These are phyloP conservation scores for Apodemia hepburni DNA, from an alignment of 2,888 invertebrate species.

Conservation along the genomic window DNA sequence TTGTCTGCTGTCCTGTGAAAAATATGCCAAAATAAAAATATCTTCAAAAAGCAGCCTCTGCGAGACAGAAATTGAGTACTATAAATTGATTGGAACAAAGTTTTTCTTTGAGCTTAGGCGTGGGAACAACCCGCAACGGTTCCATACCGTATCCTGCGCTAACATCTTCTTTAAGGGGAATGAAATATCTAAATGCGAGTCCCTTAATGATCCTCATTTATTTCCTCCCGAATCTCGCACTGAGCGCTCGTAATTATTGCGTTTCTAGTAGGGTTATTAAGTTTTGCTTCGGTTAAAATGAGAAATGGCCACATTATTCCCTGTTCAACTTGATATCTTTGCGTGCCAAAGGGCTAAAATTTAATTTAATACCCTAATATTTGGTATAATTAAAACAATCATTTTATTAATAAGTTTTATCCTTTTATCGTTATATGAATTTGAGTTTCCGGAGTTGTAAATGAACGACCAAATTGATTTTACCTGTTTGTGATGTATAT, in stretches of 20 bases:
- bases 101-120: constrained; percentile 50
- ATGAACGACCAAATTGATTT: no score
- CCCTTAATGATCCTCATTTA: constrained; percentile 77
- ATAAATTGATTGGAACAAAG: background rate
- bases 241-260: constrained; percentile 75
- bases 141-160: constrained; percentile 47
- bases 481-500: no score
- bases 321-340: constrained; percentile 72
- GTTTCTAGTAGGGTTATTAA: constrained; percentile 76
- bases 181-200: constrained; percentile 76
- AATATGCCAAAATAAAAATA: no score
- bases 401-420: background rate
- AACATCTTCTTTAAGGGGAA: constrained; percentile 75
- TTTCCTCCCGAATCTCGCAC: constrained; percentile 74
- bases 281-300: constrained; percentile 76
- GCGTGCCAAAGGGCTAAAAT: constrained; percentile 62
- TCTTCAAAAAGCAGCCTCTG: constrained; percentile 8
- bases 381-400: constrained; percentile 69
- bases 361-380: constrained; percentile 68
- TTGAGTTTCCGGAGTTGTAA: background rate
- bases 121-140: constrained; percentile 62
- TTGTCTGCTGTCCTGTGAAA: no score
- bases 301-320: constrained; percentile 74
- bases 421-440: background rate
- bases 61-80: constrained; percentile 14